Conservation (phyloP, 2,113 vertebrate genomes). For the Spermophilus dauricus region DNA sequence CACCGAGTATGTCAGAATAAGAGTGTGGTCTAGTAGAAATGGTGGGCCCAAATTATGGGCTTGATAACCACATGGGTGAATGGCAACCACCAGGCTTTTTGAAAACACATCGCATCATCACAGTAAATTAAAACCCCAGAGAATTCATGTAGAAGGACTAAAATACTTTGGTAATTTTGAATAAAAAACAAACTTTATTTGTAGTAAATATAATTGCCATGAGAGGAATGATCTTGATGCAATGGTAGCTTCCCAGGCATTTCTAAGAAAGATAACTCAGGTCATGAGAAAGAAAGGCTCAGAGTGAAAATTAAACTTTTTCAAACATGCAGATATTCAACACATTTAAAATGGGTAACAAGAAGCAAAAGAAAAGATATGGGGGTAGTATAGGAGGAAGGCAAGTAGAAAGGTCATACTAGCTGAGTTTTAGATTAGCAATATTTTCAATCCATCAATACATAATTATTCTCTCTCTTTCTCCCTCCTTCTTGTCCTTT, state of each 20-base stretch:
- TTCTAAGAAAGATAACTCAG: neutral
- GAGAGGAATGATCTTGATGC: neutral
- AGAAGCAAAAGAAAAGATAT: neutral
- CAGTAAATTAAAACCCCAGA: neutral
- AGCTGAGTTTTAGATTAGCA: neutral
- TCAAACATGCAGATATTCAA: neutral
- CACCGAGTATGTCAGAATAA: neutral
- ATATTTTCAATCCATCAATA: neutral
- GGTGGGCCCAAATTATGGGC: neutral
- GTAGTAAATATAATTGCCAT: neutral
- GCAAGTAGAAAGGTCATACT: neutral
- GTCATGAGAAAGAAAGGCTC: neutral
- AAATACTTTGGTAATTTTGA: neutral
- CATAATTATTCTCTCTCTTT: no score
- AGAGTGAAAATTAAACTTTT: conserved; percentile 12
- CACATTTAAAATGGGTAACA: neutral
- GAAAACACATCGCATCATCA: neutral
- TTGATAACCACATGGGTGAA: neutral
- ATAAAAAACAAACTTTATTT: neutral
- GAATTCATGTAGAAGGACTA: neutral
- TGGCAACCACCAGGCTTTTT: neutral
- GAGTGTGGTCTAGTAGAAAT: neutral
- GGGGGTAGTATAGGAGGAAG: neutral
- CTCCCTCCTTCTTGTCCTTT: neutral
- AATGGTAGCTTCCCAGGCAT: neutral